Base-by-base conservation (phyloP, 1,140 invertebrate genomes). In the Drosophila albomicans region DNA sequence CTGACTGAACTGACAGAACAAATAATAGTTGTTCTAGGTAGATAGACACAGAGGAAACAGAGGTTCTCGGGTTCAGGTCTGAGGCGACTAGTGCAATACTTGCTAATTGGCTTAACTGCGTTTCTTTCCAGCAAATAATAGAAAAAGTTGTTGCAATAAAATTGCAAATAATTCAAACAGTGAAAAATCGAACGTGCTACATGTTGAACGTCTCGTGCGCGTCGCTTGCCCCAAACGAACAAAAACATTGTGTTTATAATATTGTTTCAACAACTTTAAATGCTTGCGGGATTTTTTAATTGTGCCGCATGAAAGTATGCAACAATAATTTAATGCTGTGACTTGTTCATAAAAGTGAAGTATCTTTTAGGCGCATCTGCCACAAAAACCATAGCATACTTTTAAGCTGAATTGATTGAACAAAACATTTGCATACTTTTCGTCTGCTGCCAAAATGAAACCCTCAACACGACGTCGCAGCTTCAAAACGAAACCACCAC, bases 101-200 rank as follows among this genome's bases (percentile, higher is more conserved):
- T 35, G 13, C 85, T 89, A 89, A 89, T 89, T 89, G 85, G 85
- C 75, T 89, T 89, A 81, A 38, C 78, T 85, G 81, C 75, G 78
- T 75, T 70, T 64, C 59, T 78, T 80, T 79, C 41, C 49, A 78
- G 67, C 68, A 88, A 89, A 73, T 62, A 88, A 45, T 49, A 73
- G 68, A 81, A 84, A 75, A 73, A 72, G 78, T 75, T 73, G 45
- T 73, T 79, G 85, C 81, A 88, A 89, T 88, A 79, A 88, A 88
- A 89, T 89, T 41, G 48, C 81, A 85, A 79, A 69, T 81, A 76
- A 81, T 89, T 85, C 28, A 35, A 54, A 81, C 85, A 89, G 85
- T 89, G 75, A 62, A 89, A 89, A 85, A 90, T 85, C 81, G 85
- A 89, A 90, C 86, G 86, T 81, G 81, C 52, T 57, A 59, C 65